Evolutionary conservation across 92 coral and sea anemone genomes (phyloP), one percentile per base, ranked within the genome.

Genomic region (Porites lobata): DNA sequence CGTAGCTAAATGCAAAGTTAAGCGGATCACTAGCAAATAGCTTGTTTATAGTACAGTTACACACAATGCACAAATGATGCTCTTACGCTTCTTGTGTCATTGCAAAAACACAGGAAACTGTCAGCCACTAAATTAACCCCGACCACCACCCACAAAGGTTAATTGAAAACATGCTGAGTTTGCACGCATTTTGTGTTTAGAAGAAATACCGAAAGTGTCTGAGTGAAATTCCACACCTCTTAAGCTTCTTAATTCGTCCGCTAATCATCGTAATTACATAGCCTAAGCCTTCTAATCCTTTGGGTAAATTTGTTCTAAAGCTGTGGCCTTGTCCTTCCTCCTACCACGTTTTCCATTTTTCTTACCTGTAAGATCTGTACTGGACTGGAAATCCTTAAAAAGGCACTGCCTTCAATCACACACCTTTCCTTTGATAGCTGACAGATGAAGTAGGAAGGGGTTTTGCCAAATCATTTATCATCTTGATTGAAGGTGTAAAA

Each of bases 71-170:
- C 76, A 85, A 85, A 65, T 67, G 89, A 75, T 54, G 83, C 89
- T 85, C 50, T 76, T 84, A 75, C 67, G 63, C 69, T 64, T 76
- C 76, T 64, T 83, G 50, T 53, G 75, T 69, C 29, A 85, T 47
- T 73, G 50, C 87, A 84, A 64, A 73, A 84, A 74, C 87, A 85
- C 89, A 85, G 89, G 89, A 85, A 77, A 69, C 77, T 61, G 69
- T 82, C 78, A 70, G 19, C 68, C 15, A 14, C 14, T 50, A 47
- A 18, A 19, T 52, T 52, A 18, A 10, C 63, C 65, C 52, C 14
- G 85, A 22, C 20, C 89, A 85, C 89, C 89, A 85, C 89, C 89
- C 89, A 85, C 84, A 77, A 77, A 76, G 89, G 29, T 85, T 85
- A 85, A 85, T 78, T 77, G 66, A 68, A 66, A 77, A 69, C 89